Base-by-base conservation (phyloP, 2,797 vertebrate genomes). In the Hirundo rustica region DNA sequence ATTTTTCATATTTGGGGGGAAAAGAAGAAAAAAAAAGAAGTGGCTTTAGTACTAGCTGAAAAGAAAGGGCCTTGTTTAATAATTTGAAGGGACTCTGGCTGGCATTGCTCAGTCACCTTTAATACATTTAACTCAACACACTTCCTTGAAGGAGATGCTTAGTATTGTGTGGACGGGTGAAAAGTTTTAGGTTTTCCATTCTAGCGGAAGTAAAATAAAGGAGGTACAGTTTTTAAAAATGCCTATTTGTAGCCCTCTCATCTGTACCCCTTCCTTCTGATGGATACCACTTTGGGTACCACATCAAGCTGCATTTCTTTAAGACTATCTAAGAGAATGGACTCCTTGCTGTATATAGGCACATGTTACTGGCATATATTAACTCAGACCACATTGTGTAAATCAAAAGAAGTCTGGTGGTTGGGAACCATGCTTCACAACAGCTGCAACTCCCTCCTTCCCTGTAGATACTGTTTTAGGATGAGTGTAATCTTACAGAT, bases 401-500 rank as follows among this genome's bases (percentile, higher is more conserved):
- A 84, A 65, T 48, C 5, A 54, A 14, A 3, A 44, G 5, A 75
- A 62, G 10, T 17, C 53, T 71, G 19, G 13, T 27, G 53, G 48
- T 4, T 32, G 6, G 34, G 13, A 92, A 40, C 51, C 15, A 15
- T 7, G 17, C 36, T 83, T 91, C 30, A 48, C 27, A 92, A 42
- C 12, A 77, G 26, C 36, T 42, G 26, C 40, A 79, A 53, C 3
- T 38, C 21, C 44, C 9, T 42, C 22, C 14, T 38, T 42, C 23
- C 22, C n/a, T 4, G 3, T 15, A 73, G 27, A 61, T 42, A 27
- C 4, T 36, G 61, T 48, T 71, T 74, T 26, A 51, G 10, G 9
- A 61, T 42, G 11, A 81, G 13, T 0, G 0, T 36, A 51, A 66
- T 55, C 17, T 72, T 50, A 61, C 6, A 74, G 21, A 36, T 18